A percentile compares a stretch with the other conserved stretches of the same genome.
Evolutionary conservation across 2,797 vertebrate genomes (phyloP).

Genomic region (Florisuga fusca): DNA sequence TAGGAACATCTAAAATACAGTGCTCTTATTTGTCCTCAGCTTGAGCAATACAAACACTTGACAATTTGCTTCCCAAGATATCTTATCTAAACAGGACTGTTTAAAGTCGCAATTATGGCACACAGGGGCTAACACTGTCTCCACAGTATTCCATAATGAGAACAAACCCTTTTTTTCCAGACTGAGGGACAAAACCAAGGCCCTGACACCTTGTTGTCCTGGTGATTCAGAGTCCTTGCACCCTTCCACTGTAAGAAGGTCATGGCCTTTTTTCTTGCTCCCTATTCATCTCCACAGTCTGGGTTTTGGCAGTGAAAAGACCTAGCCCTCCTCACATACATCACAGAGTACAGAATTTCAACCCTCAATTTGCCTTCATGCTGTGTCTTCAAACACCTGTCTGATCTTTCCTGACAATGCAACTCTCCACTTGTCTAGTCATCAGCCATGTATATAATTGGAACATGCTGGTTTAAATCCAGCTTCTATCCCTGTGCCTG

Average conservation of each 20-base stretch:
- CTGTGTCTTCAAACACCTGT: neutral
- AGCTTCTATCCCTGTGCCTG: neutral
- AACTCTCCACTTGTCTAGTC: neutral
- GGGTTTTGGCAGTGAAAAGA: neutral
- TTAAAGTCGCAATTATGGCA: neutral
- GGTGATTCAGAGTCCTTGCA: neutral
- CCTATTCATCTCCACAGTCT: neutral
- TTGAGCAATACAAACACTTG: neutral
- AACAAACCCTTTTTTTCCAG: neutral
- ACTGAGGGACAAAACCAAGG: neutral
- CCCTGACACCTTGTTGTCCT: neutral
- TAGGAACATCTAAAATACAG: neutral
- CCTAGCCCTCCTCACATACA: neutral
- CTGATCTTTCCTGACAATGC: constrained; percentile 20
- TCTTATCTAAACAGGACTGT: neutral
- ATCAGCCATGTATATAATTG: neutral
- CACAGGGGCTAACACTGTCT: neutral
- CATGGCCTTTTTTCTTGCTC: neutral
- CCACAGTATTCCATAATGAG: neutral
- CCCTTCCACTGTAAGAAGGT: neutral
- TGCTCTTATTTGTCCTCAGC: neutral
- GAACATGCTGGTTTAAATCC: constrained; percentile 4
- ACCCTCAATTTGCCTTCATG: neutral
- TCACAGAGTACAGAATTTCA: neutral
- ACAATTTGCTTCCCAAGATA: neutral